These are phyloP conservation scores for Pseudochirops cupreus DNA, from an alignment of 2,797 vertebrate genomes.

Conservation along the genomic window DNA sequence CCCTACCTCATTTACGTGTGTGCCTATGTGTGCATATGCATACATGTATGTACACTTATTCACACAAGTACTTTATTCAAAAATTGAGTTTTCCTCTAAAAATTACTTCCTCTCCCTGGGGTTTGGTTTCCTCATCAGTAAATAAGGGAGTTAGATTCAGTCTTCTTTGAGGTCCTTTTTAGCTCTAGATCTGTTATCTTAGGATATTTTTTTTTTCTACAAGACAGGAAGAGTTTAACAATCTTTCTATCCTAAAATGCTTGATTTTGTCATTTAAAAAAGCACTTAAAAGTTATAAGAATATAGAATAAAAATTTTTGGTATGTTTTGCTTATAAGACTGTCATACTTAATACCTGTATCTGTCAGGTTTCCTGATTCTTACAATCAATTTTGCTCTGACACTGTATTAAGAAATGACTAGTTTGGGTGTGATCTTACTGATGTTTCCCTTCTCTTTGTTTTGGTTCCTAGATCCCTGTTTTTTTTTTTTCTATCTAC, in stretches of 20 bases:
- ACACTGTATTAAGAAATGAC: conserved; percentile 63
- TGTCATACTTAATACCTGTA: conserved; percentile 46
- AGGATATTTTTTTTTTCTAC: not conserved
- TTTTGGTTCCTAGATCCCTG: conserved; percentile 61
- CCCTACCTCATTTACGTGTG: conserved; percentile 33
- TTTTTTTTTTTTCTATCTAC: conserved; percentile 61
- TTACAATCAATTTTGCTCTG: conserved; percentile 17
- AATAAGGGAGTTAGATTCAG: conserved; percentile 21
- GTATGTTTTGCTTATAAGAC: conserved; percentile 45
- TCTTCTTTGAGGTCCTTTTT: conserved; percentile 3
- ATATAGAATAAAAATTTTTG: conserved; percentile 15
- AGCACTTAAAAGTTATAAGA: not conserved
- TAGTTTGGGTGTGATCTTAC: conserved; percentile 69
- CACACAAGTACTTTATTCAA: not conserved
- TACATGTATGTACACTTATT: not conserved
- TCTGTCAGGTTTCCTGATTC: conserved; percentile 44
- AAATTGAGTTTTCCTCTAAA: not conserved
- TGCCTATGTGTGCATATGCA: not conserved
- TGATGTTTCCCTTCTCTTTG: conserved; percentile 66
- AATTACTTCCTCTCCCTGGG: not conserved
- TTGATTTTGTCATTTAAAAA: conserved; percentile 35
- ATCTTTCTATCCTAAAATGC: not conserved
- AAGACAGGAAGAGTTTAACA: not conserved
- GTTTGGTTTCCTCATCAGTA: not conserved
- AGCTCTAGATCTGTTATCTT: not conserved